Conservation (phyloP, 2,888 invertebrate genomes). For the Bellardia bayeri region DNA sequence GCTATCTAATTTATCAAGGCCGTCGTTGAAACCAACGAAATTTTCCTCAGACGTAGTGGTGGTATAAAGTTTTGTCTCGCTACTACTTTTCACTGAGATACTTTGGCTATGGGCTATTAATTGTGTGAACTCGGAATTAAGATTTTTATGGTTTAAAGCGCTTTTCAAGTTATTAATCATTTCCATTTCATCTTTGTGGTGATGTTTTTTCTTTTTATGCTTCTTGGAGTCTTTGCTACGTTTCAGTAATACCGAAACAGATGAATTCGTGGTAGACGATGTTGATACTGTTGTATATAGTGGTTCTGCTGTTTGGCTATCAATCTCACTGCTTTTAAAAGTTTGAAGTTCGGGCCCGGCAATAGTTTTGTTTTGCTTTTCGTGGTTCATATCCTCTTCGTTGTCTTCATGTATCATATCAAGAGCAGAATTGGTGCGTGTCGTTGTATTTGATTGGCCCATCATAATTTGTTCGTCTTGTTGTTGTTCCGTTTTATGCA, state of each 20-base stretch:
- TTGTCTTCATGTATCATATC: constrained; percentile 95
- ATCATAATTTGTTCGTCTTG: constrained; percentile 73
- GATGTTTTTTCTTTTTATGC: constrained; percentile 82
- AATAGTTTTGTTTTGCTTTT: neutral
- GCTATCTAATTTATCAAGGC: constrained; percentile 73
- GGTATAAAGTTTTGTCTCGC: constrained; percentile 47
- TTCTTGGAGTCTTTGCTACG: constrained; percentile 77
- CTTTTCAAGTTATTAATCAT: constrained; percentile 82
- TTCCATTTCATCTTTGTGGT: constrained; percentile 82
- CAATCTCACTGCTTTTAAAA: neutral
- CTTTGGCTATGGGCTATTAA: neutral
- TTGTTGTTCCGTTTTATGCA: constrained; percentile 76
- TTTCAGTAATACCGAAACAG: neutral
- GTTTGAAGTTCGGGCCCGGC: neutral
- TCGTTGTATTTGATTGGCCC: constrained; percentile 80
- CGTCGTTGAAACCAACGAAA: constrained; percentile 54
- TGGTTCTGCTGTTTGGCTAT: constrained; percentile 61
- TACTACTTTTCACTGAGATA: constrained; percentile 15
- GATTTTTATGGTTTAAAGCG: constrained; percentile 76
- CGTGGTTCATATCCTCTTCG: constrained; percentile 85
- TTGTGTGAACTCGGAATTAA: constrained; percentile 1
- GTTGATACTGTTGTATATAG: constrained; percentile 12
- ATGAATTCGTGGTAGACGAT: constrained; percentile 7
- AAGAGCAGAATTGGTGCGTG: constrained; percentile 89
- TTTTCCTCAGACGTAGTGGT: constrained; percentile 56